Conservation (phyloP, 2,113 vertebrate genomes). For the Embiotoca jacksoni region DNA sequence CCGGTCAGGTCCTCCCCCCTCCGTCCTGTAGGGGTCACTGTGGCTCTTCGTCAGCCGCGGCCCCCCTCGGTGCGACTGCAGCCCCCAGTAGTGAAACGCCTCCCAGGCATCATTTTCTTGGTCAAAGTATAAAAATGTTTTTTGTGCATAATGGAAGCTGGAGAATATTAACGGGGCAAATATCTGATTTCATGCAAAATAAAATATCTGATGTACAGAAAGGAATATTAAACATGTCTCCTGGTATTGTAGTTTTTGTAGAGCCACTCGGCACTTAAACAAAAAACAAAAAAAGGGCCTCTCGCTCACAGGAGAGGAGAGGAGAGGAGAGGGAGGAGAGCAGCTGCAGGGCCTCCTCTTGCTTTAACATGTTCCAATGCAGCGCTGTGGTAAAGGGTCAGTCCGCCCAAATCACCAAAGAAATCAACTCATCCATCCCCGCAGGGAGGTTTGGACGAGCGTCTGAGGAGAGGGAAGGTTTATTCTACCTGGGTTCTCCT, state of each 20-base stretch:
- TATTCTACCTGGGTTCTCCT: too few species aligned
- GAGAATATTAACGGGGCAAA: slow-evolving; percentile 81
- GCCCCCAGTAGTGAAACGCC: slow-evolving; percentile 59
- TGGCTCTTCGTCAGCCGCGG: slow-evolving; percentile 66
- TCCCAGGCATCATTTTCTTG: slow-evolving; percentile 82
- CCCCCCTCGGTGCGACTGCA: not conserved
- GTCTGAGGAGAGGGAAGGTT: too few species aligned
- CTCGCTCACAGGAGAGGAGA: not conserved
- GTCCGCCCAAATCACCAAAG: too few species aligned
- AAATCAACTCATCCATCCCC: too few species aligned
- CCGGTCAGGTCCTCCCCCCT: not conserved
- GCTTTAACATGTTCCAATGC: not conserved
- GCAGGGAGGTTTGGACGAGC: too few species aligned
- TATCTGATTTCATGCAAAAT: slow-evolving; percentile 81
- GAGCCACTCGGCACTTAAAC: slow-evolving; percentile 53
- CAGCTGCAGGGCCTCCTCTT: not conserved
- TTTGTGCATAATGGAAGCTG: slow-evolving; percentile 75
- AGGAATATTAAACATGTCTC: slow-evolving; percentile 78
- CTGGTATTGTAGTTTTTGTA: slow-evolving; percentile 62
- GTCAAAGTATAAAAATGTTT: slow-evolving; percentile 81
- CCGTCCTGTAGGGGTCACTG: slow-evolving; percentile 80
- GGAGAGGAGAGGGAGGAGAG: not conserved
- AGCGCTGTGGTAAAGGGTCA: not conserved
- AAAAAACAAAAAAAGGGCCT: slow-evolving; percentile 43
- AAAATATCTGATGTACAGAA: slow-evolving; percentile 79